These are phyloP conservation scores for Lepidocyrtinus sp. DNA, from an alignment of 2,888 invertebrate genomes.

Conservation along the genomic window DNA sequence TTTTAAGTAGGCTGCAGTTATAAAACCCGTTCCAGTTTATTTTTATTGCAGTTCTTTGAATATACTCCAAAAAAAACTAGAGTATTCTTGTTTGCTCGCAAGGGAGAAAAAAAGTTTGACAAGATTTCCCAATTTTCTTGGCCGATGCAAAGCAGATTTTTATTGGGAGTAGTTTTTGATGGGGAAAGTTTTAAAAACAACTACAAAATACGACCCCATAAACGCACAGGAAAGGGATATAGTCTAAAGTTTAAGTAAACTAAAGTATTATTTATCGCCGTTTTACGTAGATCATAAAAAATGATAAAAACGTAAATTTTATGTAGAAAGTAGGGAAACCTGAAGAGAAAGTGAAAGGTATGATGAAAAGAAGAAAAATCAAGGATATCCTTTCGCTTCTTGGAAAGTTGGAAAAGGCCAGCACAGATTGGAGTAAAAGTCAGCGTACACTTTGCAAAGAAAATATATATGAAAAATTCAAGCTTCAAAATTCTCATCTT, in stretches of 20 bases:
- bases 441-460: too few species aligned
- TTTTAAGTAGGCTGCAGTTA: too few species aligned
- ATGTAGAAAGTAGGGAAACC: too few species aligned
- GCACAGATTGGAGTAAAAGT: too few species aligned
- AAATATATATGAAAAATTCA: too few species aligned
- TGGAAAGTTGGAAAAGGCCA: too few species aligned
- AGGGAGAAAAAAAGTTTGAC: background rate
- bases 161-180: background rate
- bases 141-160: background rate
- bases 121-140: background rate
- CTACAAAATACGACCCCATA: constrained; percentile 4
- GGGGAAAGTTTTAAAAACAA: constrained; percentile 9
- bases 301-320: background rate
- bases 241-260: background rate
- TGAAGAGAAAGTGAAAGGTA: background rate
- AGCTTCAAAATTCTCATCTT: background rate
- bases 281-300: constrained; percentile 4
- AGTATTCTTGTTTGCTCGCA: background rate
- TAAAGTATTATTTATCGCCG: constrained; percentile 6
- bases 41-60: background rate
- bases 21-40: too few species aligned
- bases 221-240: background rate
- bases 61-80: background rate
- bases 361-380: background rate
- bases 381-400: too few species aligned